These are phyloP conservation scores for Corythoichthys intestinalis DNA, from an alignment of 2,113 vertebrate species.

Conservation along the genomic window DNA sequence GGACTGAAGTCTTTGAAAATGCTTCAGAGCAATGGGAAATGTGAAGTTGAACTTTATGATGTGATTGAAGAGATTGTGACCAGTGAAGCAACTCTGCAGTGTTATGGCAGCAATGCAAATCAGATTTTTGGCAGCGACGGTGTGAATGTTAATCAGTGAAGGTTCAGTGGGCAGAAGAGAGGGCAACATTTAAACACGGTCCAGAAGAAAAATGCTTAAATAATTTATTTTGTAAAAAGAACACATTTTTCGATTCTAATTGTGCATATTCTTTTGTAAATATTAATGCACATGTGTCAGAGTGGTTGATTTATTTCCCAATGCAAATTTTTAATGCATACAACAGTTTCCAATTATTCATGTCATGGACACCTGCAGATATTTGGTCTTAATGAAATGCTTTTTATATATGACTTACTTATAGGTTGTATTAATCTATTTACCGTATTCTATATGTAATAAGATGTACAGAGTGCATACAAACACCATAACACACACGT, in stretches of 20 bases:
- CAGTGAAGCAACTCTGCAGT: conserved; percentile 1
- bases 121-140: background rate
- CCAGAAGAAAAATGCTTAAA: background rate
- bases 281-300: background rate
- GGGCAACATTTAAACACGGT: background rate
- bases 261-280: background rate
- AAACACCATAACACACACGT: background rate
- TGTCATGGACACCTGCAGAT: background rate
- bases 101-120: background rate
- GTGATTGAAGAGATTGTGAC: background rate
- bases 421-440: background rate
- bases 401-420: background rate
- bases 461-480: background rate
- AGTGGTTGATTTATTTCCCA: background rate
- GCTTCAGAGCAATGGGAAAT: background rate
- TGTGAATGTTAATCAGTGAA: background rate
- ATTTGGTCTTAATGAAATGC: background rate
- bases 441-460: no score
- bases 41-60: background rate
- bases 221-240: background rate
- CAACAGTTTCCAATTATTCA: background rate
- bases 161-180: background rate
- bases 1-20: background rate
- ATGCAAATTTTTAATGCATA: background rate
- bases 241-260: background rate